Conservation (phyloP, 2,888 invertebrate species). For the Coleophora flavipennella region DNA sequence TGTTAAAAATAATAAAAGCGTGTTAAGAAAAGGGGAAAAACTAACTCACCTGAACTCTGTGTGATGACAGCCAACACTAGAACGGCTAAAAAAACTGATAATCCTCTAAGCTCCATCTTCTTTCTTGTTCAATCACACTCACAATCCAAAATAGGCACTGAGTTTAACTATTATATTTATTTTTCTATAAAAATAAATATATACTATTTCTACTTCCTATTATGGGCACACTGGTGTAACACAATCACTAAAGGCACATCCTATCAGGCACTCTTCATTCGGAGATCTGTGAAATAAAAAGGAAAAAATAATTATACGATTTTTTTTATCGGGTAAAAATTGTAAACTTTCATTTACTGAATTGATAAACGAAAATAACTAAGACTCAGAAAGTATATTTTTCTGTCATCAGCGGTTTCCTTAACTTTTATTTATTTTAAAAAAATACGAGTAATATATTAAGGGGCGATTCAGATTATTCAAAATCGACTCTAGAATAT, state of each 20-base stretch:
- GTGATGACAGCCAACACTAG: conserved; percentile 36
- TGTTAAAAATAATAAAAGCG: no score
- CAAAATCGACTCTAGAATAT: no score
- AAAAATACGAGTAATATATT: no score
- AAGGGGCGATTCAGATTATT: no score
- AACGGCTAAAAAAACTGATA: conserved; percentile 38
- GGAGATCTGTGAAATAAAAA: conserved; percentile 37
- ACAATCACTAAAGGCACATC: conserved; percentile 61
- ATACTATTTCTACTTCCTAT: conserved; percentile 15
- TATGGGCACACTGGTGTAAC: conserved; percentile 25
- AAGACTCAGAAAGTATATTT: no score
- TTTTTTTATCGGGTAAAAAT: no score
- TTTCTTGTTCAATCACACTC: conserved; percentile 21
- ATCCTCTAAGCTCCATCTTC: conserved; percentile 47
- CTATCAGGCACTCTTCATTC: conserved; percentile 47
- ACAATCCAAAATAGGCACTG: conserved; percentile 23
- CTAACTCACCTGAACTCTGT: conserved; percentile 49
- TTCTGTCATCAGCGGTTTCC: no score
- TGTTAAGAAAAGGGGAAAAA: no score
- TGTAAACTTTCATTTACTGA: no score
- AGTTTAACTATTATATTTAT: conserved; percentile 19
- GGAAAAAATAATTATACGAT: conserved; percentile 4
- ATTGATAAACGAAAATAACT: no score
- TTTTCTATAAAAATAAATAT: conserved; percentile 29
- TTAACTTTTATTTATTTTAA: no score